Evolutionary conservation across 2,113 vertebrate genomes (phyloP).

Genomic region (human (Homo sapiens)): DNA sequence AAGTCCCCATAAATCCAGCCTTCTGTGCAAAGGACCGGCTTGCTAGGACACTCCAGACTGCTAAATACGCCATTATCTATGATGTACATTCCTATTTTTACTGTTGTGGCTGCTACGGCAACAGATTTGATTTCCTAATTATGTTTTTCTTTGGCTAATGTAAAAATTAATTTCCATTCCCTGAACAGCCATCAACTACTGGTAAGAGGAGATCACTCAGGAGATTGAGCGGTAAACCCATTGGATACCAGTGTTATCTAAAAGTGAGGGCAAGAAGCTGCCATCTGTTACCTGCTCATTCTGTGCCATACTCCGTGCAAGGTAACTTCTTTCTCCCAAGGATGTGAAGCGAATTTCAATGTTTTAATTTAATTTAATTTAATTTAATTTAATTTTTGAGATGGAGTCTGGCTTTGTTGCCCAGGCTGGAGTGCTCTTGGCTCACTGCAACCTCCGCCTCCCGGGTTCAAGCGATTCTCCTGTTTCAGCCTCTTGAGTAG

Average conservation of each 20-base stretch:
- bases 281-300: fast-evolving
- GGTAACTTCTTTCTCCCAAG: not conserved
- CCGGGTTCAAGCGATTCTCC: fast-evolving
- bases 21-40: not conserved
- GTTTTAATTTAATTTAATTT: too few relatives aligned
- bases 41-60: not conserved
- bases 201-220: not conserved
- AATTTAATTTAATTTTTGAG: too few relatives aligned
- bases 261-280: not conserved
- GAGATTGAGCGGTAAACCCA: not conserved
- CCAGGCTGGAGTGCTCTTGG: too few relatives aligned
- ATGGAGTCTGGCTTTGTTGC: fast-evolving
- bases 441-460: too few relatives aligned
- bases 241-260: fast-evolving
- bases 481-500: too few relatives aligned
- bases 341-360: not conserved
- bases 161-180: constrained; percentile 52
- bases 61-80: not conserved
- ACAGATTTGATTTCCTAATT: constrained; percentile 55
- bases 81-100: not conserved
- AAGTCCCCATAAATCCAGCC: not conserved
- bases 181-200: not conserved
- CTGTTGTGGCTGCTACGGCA: not conserved
- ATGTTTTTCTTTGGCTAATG: constrained; percentile 45
- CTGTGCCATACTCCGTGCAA: not conserved